A percentile compares a stretch with the other conserved stretches of the same genome.
Evolutionary conservation across 2,113 vertebrate genomes (phyloP).

Genomic region (Charadrius vociferus): DNA sequence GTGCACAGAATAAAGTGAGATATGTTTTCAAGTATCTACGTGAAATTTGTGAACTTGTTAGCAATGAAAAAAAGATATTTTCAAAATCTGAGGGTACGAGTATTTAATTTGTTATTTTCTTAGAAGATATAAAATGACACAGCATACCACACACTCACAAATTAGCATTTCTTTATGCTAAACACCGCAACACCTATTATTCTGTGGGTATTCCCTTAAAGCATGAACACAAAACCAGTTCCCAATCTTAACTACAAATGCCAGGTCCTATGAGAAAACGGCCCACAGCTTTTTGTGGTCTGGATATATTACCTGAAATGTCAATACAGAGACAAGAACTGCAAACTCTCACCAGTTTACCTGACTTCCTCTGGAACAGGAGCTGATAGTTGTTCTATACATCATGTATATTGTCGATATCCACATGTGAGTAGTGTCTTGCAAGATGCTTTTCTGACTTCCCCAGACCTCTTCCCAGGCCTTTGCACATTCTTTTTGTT

Average conservation of each 20-base stretch:
- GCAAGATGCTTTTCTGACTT: background rate
- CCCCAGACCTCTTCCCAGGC: background rate
- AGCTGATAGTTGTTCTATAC: background rate
- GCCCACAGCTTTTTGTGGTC: background rate
- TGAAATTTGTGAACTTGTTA: background rate
- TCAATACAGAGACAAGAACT: background rate
- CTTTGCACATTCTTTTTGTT: background rate
- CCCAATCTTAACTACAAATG: background rate
- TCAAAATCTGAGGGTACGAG: background rate
- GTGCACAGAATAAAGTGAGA: background rate
- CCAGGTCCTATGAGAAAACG: background rate
- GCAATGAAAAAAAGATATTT: background rate
- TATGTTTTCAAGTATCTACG: background rate
- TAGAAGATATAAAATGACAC: background rate
- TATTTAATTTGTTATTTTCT: background rate
- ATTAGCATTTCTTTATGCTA: background rate
- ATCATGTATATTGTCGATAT: background rate
- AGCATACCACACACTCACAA: background rate
- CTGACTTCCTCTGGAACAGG: background rate
- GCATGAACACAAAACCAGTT: background rate
- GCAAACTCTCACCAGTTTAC: background rate
- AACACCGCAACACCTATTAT: background rate
- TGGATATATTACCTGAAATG: background rate
- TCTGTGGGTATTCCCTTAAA: background rate
- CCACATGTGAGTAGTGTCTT: background rate